phyloP scores from a whole-genome alignment of 2,113 vertebrate genomes.

The Proteles cristata region DNA sequence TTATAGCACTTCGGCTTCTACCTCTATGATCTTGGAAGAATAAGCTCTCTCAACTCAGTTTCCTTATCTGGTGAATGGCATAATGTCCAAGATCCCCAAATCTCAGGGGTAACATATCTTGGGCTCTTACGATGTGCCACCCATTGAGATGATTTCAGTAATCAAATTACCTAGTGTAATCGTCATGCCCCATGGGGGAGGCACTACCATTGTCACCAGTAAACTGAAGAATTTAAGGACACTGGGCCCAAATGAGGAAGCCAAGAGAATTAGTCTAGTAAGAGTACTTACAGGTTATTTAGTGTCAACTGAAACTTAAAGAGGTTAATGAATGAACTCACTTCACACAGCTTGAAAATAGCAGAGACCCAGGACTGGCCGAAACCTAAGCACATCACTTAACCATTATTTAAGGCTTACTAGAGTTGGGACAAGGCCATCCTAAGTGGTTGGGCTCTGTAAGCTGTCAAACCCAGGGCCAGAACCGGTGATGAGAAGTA shows the following conservation, averaged over 20 bases:
- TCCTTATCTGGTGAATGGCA: background rate
- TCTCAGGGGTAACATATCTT: background rate
- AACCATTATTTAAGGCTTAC: background rate
- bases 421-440: background rate
- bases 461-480: background rate
- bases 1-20: background rate
- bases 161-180: background rate
- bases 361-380: background rate
- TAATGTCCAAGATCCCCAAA: accelerated
- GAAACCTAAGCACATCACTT: background rate
- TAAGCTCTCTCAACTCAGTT: background rate
- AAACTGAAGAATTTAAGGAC: background rate
- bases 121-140: background rate
- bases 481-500: background rate
- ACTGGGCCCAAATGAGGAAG: background rate
- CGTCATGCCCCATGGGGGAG: background rate
- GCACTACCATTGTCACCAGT: background rate
- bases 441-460: background rate
- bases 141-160: background rate
- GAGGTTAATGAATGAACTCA: background rate
- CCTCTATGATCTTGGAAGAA: background rate
- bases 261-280: background rate
- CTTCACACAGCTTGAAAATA: background rate
- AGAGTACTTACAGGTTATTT: background rate
- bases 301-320: background rate